Evolutionary conservation across 2,113 vertebrate genomes (phyloP), one percentile per base, ranked within the genome.

Genomic region (Lepus americanus): DNA sequence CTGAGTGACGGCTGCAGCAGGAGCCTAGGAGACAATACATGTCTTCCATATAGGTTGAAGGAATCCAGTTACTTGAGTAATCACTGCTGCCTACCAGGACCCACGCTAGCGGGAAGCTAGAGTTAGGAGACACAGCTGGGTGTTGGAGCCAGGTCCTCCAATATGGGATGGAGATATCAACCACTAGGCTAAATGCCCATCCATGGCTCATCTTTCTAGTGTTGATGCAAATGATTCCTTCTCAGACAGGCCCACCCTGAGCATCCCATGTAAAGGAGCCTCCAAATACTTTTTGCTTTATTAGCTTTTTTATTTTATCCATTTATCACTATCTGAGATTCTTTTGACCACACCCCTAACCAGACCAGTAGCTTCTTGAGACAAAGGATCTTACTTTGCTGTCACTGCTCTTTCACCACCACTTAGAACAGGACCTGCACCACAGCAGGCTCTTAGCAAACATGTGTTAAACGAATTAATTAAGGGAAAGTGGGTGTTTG

Each of bases 381-480:
- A 3, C 55, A 89, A 33, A 66, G 6, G 1, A 23, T 87, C 44
- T 89, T 88, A 9, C 73, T 92, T 80, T 67, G 11, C 74, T 77
- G 63, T 70, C 5, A 27, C 6, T 33, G 0, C 39, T 33, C n/a
- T 94, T 95, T 31, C 59, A 53, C 31, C 23, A 69, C 51, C 23
- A 51, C 55, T 74, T 59, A 88, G 22, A 39, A 39, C 5, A 80
- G 44, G 29, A 81, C 82, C 23, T 90, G 39, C 3, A 76, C 12
- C 55, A 59, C 19, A 59, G 4, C 55, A 59, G 12, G 55, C 17
- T 59, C 19, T 86, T 76, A 77, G 51, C 70, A 86, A 82, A 70
- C 27, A n/a, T 53, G 73, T 88, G 53, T 77, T 86, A 59, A 67
- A 55, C 77, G 83, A 80, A 94, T 77, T 11, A 90, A 29, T 44